Evolutionary conservation across 2,113 vertebrate species (phyloP).

Genomic region (Sander vitreus): DNA sequence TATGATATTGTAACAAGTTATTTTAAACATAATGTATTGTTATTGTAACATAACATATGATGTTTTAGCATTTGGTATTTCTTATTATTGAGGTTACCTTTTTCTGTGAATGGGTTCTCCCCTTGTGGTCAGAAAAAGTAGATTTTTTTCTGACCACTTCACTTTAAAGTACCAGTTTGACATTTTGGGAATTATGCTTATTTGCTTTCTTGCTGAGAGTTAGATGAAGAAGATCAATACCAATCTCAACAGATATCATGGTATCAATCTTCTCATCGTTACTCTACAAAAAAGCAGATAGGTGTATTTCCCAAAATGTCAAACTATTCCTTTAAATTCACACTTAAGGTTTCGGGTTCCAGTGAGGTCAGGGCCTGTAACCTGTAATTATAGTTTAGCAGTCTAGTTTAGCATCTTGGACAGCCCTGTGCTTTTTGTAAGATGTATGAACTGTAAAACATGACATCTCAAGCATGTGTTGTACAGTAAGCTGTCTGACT

Average conservation of each 20-base stretch:
- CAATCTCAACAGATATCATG: neutral
- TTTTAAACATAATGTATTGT: conserved; percentile 55
- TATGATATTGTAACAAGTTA: conserved; percentile 65
- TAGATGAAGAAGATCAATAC: neutral
- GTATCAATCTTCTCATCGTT: neutral
- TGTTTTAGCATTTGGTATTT: conserved; percentile 57
- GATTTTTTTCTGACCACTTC: neutral
- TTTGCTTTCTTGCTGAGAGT: neutral
- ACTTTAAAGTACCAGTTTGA: conserved; percentile 3
- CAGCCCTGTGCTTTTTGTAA: conserved; percentile 4
- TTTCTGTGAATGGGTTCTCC: conserved; percentile 69
- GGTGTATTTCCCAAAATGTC: conserved; percentile 28
- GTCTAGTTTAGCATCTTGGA: neutral
- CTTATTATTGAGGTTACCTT: conserved; percentile 47
- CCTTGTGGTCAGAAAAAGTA: conserved; percentile 4
- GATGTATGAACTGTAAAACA: conserved; percentile 18
- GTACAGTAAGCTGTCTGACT: conserved; percentile 23
- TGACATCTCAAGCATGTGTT: conserved; percentile 27
- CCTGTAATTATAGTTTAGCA: neutral
- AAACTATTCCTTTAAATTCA: neutral
- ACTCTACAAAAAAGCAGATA: neutral
- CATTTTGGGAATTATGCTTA: conserved; percentile 24
- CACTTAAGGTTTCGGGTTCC: conserved; percentile 18
- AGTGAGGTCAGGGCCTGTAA: conserved; percentile 28
- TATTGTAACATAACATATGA: conserved; percentile 60